Evolutionary conservation across 2,113 vertebrate genomes (phyloP).

Genomic region (Dolichallabes microphthalmus): DNA sequence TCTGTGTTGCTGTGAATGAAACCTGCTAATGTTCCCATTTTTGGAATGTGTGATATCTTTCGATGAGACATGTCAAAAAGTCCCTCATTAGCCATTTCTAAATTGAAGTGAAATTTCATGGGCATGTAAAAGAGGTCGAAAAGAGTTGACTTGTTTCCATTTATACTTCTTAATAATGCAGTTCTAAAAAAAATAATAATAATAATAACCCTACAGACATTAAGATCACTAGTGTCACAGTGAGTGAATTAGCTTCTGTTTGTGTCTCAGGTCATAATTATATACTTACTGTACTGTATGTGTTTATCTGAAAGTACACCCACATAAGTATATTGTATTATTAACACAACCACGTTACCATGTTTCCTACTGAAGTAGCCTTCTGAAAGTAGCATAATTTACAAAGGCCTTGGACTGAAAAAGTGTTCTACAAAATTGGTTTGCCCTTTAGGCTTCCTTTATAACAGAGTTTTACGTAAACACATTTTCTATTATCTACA

Average conservation of each 20-base stretch:
- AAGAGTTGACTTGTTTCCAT: background rate
- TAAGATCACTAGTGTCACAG: background rate
- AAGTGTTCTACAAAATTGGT: background rate
- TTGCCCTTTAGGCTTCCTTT: background rate
- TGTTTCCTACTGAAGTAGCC: background rate
- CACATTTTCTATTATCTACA: background rate
- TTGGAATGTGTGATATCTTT: background rate
- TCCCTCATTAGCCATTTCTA: background rate
- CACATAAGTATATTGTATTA: background rate
- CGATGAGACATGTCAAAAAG: background rate
- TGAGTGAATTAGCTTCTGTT: background rate
- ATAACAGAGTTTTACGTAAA: background rate
- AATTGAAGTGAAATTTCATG: background rate
- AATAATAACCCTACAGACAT: background rate
- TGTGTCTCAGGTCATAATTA: background rate
- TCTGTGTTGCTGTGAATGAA: background rate
- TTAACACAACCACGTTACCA: background rate
- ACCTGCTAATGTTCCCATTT: background rate
- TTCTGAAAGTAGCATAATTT: background rate
- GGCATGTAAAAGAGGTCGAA: background rate
- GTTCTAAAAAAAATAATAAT: background rate
- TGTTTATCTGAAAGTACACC: background rate
- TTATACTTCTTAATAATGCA: background rate
- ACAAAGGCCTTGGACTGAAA: background rate
- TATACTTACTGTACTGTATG: too few relatives aligned